Evolutionary conservation across 2,888 invertebrate genomes (phyloP), one percentile per base, ranked within the genome.

Genomic region (Chaitophorus viminalis): DNA sequence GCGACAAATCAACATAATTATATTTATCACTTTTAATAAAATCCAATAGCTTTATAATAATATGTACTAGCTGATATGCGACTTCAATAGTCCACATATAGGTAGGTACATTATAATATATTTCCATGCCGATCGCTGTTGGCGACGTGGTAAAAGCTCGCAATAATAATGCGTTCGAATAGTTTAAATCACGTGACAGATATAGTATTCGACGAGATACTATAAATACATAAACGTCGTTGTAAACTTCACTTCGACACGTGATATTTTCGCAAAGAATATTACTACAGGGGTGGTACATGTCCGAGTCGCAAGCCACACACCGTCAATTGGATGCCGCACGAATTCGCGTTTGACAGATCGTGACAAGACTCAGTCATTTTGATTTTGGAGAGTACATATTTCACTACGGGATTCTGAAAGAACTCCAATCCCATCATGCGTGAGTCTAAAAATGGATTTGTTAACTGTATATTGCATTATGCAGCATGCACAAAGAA

Each of bases 331-430:
- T 8, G 70, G 70, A 68, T 68, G 65, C 39, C 68, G n/a, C n/a
- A 31, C 31, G 70, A 70, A 60, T 25, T 70, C 79, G 36, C 3
- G 25, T 36, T 31, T 81, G 70, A 81, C 46, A 29, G 46, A 46
- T 81, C 81, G 68, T 81, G 68, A 81, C 81, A 25, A 25, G 68
- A 68, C 39, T 81, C 68, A 14, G 46, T 81, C 39, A 81, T 70
- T 70, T 21, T 33, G 60, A 60, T 60, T 60, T 60, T 21, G 5
- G 68, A 70, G 21, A 46, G 68, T 46, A 70, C 21, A 31, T n/a
- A n/a, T 70, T 81, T 70, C 21, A 14, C n/a, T n/a, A n/a, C 81
- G 70, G 46, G 70, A 68, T 81, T 79, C 33, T 31, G 31, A 79
- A n/a, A 25, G 31, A 46, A 81, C 46, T 46, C 81, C 68, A 70